A percentile compares a stretch with the other conserved stretches of the same genome.
These are phyloP conservation scores for Diploscapter pachys DNA, from an alignment of 1,140 invertebrate species.

Conservation along the genomic window DNA sequence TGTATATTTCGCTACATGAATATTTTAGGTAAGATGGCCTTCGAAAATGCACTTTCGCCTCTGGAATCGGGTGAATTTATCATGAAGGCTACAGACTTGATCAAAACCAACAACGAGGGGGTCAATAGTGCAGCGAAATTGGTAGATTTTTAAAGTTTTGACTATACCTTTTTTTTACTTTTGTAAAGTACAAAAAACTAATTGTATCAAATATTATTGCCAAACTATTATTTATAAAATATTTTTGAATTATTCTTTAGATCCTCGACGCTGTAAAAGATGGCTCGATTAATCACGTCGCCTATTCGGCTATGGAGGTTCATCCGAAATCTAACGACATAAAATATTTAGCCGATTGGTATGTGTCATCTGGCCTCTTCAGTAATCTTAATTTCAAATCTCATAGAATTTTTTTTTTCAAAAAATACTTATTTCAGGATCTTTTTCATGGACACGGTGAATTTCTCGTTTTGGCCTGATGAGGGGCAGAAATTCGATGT, in stretches of 20 bases:
- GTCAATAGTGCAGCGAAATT: constrained; percentile 66
- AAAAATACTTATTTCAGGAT: constrained; percentile 62
- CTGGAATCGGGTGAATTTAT: constrained; percentile 74
- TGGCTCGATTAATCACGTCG: constrained; percentile 66
- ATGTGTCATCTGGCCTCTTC: neutral
- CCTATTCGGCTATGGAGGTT: constrained; percentile 66
- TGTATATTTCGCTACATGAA: no score
- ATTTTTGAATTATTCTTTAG: constrained; percentile 60
- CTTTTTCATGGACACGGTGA: constrained; percentile 83
- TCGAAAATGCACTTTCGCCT: constrained; percentile 61
- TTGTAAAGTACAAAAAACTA: neutral
- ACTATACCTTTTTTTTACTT: neutral
- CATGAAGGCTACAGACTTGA: constrained; percentile 68
- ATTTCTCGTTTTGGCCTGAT: constrained; percentile 89
- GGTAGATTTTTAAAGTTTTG: constrained; percentile 58
- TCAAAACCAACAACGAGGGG: constrained; percentile 69
- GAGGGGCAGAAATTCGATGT: constrained; percentile 67
- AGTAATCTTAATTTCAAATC: neutral
- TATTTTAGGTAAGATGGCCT: no score
- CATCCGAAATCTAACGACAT: constrained; percentile 72
- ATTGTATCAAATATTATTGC: neutral
- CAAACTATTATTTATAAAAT: neutral
- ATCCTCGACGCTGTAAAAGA: constrained; percentile 68
- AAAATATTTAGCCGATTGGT: constrained; percentile 74
- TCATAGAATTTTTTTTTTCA: constrained; percentile 17